Conservation (phyloP, 2,113 vertebrate genomes). For the Turdus rufiventris region DNA sequence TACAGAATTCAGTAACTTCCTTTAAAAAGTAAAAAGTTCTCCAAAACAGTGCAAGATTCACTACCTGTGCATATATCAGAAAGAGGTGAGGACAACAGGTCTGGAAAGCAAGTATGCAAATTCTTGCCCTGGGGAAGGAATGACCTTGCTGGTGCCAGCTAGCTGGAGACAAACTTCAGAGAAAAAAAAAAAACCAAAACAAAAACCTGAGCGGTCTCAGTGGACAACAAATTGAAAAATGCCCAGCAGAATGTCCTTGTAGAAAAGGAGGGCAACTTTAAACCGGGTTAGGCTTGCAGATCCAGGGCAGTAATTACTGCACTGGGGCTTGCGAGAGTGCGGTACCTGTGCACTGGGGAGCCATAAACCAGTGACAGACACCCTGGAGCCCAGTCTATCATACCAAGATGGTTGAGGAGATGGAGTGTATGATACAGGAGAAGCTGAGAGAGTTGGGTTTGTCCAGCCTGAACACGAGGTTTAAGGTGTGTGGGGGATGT, state of each 20-base stretch:
- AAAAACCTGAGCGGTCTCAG: not conserved
- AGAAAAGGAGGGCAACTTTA: not conserved
- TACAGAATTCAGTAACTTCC: not conserved
- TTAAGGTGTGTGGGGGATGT: not conserved
- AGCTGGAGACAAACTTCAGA: not conserved
- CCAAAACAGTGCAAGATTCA: not conserved
- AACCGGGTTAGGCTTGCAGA: not conserved
- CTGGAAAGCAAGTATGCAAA: not conserved
- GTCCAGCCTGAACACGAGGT: not conserved
- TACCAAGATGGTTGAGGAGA: not conserved
- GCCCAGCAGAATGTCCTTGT: not conserved
- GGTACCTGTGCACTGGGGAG: not conserved
- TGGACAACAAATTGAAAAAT: not conserved
- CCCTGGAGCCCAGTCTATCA: not conserved
- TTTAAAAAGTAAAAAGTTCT: not conserved
- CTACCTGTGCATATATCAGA: not conserved
- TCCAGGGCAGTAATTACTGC: not conserved
- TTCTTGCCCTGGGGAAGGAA: not conserved
- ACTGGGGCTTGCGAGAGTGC: not conserved
- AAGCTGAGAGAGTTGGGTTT: not conserved
- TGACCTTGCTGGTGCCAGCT: not conserved
- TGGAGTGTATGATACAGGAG: not conserved
- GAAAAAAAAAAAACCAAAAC: no score
- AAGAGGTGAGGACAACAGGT: not conserved
- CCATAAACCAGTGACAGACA: not conserved